phyloP scores from a whole-genome alignment of 2,797 vertebrate species.

The Passerculus sandwichensis region DNA sequence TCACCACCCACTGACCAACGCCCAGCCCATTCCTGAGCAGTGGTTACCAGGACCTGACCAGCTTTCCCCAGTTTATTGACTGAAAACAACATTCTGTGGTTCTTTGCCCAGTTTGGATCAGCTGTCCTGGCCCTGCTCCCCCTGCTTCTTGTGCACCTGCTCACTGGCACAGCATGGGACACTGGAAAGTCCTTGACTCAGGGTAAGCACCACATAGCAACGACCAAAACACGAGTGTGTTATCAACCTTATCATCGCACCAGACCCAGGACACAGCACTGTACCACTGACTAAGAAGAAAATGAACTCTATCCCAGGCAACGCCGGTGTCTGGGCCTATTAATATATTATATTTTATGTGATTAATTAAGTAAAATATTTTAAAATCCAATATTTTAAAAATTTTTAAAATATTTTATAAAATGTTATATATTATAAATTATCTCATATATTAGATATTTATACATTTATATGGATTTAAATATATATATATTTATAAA shows the following conservation, averaged over 20 bases:
- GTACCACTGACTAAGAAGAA: not conserved
- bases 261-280: not conserved
- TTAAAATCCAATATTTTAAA: no score
- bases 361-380: not conserved
- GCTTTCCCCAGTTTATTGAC: not conserved
- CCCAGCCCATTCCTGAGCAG: not conserved
- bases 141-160: not conserved
- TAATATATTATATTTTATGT: not conserved
- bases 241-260: not conserved
- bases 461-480: no score
- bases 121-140: not conserved
- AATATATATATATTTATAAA: no score
- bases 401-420: no score
- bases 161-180: not conserved
- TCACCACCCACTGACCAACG: not conserved
- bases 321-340: not conserved
- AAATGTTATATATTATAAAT: no score
- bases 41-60: not conserved
- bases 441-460: no score
- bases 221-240: not conserved
- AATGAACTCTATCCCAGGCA: not conserved
- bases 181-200: not conserved
- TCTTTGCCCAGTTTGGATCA: not conserved
- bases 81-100: not conserved
- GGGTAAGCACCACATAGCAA: not conserved